Base-by-base conservation (phyloP, 1,140 invertebrate species). In the Littorina saxatilis region DNA sequence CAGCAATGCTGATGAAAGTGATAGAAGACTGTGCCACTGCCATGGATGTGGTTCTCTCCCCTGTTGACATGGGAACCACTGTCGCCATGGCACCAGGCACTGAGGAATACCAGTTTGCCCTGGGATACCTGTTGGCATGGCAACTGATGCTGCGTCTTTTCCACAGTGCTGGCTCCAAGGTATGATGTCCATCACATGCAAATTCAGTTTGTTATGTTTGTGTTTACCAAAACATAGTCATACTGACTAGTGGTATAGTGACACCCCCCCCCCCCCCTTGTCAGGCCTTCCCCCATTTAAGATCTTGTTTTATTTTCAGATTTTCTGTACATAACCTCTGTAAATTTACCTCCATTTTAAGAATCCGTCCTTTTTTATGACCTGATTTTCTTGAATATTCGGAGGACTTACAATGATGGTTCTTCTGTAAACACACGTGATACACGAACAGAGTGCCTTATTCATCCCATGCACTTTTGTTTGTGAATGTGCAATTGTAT, bases 41-140 rank as follows among this genome's bases (percentile, higher is more conserved):
- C 40, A 75, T 86, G 72, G 83, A 84, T 20, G 58, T 79, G n/a
- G 29, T 83, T 7, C 63, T 86, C 11, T 15, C 76, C 40, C 35
- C 55, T 0, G 35, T 78, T 43, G 35, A 32, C 76, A 78, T 78
- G 27, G 76, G 66, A 63, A 78, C 76, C n/a, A 75, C 61, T 82
- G 94, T 94, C 81, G 92, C 91, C 27, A 93, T 96, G 70, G 88
- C 94, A 84, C 94, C 94, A 5, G 93, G 93, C 81, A 95, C 94
- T 1, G 94, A 95, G 82, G 93, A 94, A 7, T 95, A 94, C 79
- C 94, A 92, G 20, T 94, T 94, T 74, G 94, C 94, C 1, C 88
- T 94, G 68, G 95, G 93, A 29, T 97, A 96, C 91, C 91, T 97
- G 47, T 90, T 97, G 0, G 89, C 95, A 4, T 98, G 96, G 96